Evolutionary conservation across 2,888 invertebrate species (phyloP).

Genomic region (Tipula vernalis): DNA sequence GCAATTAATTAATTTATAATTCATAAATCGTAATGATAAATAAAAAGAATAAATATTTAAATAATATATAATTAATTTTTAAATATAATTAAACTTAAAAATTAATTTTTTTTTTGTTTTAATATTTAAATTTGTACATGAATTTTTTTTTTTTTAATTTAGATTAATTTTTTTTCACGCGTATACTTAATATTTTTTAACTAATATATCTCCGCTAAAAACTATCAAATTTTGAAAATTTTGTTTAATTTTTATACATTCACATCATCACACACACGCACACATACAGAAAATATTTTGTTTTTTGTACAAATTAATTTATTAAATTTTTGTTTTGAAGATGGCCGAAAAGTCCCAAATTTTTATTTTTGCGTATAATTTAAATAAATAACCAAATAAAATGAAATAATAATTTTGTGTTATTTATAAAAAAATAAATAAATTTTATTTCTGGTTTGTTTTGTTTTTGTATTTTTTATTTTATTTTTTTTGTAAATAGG

Average conservation of each 20-base stretch:
- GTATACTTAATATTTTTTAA: conserved; percentile 10
- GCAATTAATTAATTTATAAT: conserved; percentile 8
- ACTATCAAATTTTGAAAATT: not conserved
- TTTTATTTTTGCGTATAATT: not conserved
- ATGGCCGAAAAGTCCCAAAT: conserved; percentile 9
- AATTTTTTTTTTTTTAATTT: not conserved
- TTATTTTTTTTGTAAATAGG: conserved; percentile 10
- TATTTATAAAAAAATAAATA: not conserved
- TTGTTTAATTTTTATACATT: not conserved
- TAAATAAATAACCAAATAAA: not conserved
- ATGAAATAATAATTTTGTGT: not conserved
- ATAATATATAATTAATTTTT: not conserved
- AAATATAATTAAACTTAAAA: not conserved
- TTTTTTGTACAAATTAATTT: not conserved
- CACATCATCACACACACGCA: not conserved
- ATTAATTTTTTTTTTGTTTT: not conserved
- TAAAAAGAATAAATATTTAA: not conserved
- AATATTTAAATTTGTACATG: conserved; percentile 8
- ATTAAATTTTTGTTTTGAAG: not conserved
- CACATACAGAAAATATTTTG: not conserved
- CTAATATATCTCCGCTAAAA: conserved; percentile 8
- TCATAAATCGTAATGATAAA: not conserved
- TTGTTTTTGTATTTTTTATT: not conserved
- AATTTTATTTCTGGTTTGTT: not conserved
- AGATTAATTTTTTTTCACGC: not conserved